phyloP scores from a whole-genome alignment of 2,797 vertebrate genomes.

The Mormyrus proboscirostris region DNA sequence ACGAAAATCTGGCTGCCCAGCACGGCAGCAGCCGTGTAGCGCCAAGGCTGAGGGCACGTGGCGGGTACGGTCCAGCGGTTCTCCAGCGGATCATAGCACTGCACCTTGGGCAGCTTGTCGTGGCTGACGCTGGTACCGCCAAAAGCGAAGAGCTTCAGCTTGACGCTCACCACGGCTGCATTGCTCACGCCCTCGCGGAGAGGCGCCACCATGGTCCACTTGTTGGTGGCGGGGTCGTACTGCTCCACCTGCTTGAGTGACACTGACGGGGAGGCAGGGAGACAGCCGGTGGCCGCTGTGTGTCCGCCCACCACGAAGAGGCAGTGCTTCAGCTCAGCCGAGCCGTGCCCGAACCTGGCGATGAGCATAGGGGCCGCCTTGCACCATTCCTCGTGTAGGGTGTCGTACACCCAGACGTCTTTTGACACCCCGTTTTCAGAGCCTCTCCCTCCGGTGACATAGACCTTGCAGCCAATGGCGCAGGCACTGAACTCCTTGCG shows the following conservation, averaged over 20 bases:
- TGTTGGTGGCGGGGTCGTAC: slow-evolving; percentile 88
- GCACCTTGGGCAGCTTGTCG: slow-evolving; percentile 96
- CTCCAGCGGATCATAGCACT: slow-evolving; percentile 92
- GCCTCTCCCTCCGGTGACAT: slow-evolving; percentile 89
- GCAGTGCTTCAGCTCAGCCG: slow-evolving; percentile 91
- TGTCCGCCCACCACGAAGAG: slow-evolving; percentile 94
- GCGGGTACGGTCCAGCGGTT: slow-evolving; percentile 95
- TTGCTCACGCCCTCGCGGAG: slow-evolving; percentile 95
- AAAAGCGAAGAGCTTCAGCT: slow-evolving; percentile 93
- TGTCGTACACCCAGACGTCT: slow-evolving; percentile 98
- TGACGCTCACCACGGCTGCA: slow-evolving; percentile 93
- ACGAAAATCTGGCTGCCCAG: slow-evolving; percentile 97
- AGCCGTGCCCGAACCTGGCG: slow-evolving; percentile 91
- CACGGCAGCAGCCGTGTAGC: slow-evolving; percentile 94
- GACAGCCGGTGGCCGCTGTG: slow-evolving; percentile 89
- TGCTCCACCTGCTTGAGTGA: slow-evolving; percentile 97
- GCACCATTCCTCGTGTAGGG: slow-evolving; percentile 93
- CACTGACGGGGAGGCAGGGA: slow-evolving; percentile 92
- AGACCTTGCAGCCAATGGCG: slow-evolving; percentile 95
- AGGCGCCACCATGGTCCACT: slow-evolving; percentile 97
- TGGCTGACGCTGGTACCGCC: slow-evolving; percentile 93
- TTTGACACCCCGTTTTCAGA: slow-evolving; percentile 97
- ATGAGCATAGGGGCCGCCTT: slow-evolving; percentile 97
- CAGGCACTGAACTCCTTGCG: slow-evolving; percentile 98
- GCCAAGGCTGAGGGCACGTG: slow-evolving; percentile 96